These are phyloP conservation scores for Pseudanteris insignis DNA, from an alignment of 2,888 invertebrate species.

Conservation along the genomic window DNA sequence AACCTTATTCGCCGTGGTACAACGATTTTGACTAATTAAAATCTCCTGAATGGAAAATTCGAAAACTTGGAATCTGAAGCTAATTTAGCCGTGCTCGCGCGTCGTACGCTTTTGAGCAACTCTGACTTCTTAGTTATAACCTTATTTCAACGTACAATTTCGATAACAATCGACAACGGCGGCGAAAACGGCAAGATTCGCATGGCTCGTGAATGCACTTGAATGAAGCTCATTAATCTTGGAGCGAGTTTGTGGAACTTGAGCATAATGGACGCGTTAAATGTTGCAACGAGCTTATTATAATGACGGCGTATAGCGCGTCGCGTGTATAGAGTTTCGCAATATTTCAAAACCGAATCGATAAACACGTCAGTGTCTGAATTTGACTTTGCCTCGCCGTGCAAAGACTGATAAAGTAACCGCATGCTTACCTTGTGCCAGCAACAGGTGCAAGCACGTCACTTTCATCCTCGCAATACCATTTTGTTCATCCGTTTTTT, in stretches of 20 bases:
- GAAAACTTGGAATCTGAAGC: too few relatives aligned
- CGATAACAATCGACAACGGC: conserved; percentile 29
- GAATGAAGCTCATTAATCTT: conserved; percentile 41
- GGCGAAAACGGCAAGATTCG: conserved; percentile 32
- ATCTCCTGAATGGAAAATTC: too few relatives aligned
- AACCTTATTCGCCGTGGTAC: too few relatives aligned
- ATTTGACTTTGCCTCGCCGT: conserved; percentile 34
- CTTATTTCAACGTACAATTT: conserved; percentile 14
- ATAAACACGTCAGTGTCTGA: conserved; percentile 24
- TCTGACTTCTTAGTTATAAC: background rate
- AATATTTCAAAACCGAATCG: conserved; percentile 39
- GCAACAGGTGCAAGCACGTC: conserved; percentile 44
- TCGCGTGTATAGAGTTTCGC: conserved; percentile 29
- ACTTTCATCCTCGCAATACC: conserved; percentile 26
- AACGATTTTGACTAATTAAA: too few relatives aligned
- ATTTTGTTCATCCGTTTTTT: conserved; percentile 32
- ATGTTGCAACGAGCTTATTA: conserved; percentile 43
- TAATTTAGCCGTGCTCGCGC: background rate
- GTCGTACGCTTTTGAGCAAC: background rate
- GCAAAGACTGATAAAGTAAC: conserved; percentile 41
- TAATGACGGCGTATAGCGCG: conserved; percentile 26
- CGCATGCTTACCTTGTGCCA: conserved; percentile 31
- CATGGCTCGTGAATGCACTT: conserved; percentile 31
- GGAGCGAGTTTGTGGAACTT: conserved; percentile 40
- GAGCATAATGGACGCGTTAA: conserved; percentile 42